Percentiles rank a stretch among this genome's conserved stretches.
Conservation (phyloP, 2,888 invertebrate species). For the Desoria tigrina region DNA sequence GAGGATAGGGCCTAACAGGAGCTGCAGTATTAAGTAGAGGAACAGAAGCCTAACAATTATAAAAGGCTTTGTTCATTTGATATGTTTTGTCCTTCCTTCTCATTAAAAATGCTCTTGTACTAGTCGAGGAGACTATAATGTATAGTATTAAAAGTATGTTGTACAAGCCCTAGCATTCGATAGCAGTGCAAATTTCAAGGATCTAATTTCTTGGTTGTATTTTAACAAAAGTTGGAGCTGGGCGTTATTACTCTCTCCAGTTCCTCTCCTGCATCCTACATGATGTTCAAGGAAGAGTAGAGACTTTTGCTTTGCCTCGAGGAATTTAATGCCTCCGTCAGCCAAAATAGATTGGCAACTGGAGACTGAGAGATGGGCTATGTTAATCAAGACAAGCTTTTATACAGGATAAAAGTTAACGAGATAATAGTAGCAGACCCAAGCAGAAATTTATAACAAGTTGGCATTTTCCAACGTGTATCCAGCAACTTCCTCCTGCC, state of each 20-base stretch:
- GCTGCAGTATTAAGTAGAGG: too few species aligned
- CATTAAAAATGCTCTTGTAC: constrained; percentile 21
- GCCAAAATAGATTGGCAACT: constrained; percentile 25
- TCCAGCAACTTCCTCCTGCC: too few species aligned
- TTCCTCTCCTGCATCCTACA: too few species aligned
- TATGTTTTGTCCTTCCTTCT: constrained; percentile 20
- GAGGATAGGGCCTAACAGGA: too few species aligned
- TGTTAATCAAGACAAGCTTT: constrained; percentile 21
- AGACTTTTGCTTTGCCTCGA: constrained; percentile 16
- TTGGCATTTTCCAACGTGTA: too few species aligned
- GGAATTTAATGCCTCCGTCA: constrained; percentile 25
- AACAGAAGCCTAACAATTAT: constrained; percentile 1
- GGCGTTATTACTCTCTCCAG: not conserved
- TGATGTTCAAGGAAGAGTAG: not conserved
- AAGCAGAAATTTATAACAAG: constrained; percentile 1
- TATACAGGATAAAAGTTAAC: constrained; percentile 6
- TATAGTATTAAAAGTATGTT: too few species aligned
- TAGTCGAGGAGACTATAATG: not conserved
- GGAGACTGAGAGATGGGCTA: constrained; percentile 19
- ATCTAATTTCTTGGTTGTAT: constrained; percentile 23
- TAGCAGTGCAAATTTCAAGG: constrained; percentile 12
- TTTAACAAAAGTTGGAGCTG: constrained; percentile 22
- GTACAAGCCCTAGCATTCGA: too few species aligned
- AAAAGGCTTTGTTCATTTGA: constrained; percentile 20
- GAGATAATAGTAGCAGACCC: constrained; percentile 9